These are phyloP conservation scores for Stegodyphus mimosarum DNA, from an alignment of 1,140 invertebrate genomes.

Conservation along the genomic window DNA sequence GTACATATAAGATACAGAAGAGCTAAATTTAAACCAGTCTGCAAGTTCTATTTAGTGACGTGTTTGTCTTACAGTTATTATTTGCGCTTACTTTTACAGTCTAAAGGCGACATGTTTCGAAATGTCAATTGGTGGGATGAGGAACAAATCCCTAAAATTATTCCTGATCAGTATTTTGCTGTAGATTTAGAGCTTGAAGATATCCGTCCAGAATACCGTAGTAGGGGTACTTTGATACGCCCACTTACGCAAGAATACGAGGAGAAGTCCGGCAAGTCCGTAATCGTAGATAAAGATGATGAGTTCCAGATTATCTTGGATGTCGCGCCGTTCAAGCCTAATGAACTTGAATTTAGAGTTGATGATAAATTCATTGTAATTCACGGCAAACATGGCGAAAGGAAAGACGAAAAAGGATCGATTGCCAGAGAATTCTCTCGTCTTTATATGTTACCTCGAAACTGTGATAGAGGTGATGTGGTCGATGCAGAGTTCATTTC, in stretches of 20 bases:
- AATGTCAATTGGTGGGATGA: not conserved
- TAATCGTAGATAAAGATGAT: not conserved
- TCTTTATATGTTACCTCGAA: not conserved
- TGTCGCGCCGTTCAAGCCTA: not conserved
- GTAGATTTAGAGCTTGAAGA: not conserved
- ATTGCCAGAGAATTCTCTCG: not conserved
- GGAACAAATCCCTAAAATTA: not conserved
- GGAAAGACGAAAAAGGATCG: not conserved
- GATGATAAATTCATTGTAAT: constrained; percentile 2
- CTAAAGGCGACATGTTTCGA: too few species aligned
- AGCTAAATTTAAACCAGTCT: too few species aligned
- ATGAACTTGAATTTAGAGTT: not conserved
- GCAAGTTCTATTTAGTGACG: too few species aligned
- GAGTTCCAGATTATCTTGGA: not conserved
- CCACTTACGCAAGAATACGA: not conserved
- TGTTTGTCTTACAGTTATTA: too few species aligned
- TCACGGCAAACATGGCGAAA: not conserved
- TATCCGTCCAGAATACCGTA: not conserved
- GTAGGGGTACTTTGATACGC: not conserved
- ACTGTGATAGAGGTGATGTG: not conserved
- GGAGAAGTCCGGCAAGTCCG: not conserved
- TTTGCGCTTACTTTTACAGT: too few species aligned
- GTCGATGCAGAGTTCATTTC: too few species aligned
- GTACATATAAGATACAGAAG: too few species aligned
- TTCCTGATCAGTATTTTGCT: not conserved